A percentile compares a stretch with the other conserved stretches of the same genome.
Evolutionary conservation across 2,797 vertebrate genomes (phyloP).

Genomic region (Acrossocheilus wenchowensis): DNA sequence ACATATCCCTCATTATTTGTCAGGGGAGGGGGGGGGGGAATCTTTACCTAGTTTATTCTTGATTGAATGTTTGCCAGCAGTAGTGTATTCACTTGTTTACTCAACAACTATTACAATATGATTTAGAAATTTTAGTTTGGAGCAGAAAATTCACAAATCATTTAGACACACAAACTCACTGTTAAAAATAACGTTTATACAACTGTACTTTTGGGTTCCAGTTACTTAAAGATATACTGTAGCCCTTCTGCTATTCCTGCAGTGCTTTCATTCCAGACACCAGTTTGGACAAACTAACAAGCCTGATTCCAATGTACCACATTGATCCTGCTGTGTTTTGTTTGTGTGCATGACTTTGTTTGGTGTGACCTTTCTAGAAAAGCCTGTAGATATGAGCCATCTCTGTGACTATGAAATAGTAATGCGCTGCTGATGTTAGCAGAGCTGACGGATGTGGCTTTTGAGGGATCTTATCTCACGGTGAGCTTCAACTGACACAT

Average conservation of each 20-base stretch:
- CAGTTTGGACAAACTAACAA: background rate
- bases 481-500: slow-evolving; percentile 32
- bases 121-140: background rate
- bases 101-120: background rate
- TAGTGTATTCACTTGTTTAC: background rate
- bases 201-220: background rate
- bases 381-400: slow-evolving; percentile 18
- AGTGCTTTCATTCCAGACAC: background rate
- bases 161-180: background rate
- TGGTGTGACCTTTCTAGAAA: slow-evolving; percentile 26
- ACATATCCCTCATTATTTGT: background rate
- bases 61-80: background rate
- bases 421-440: slow-evolving; percentile 26
- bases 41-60: too few relatives aligned
- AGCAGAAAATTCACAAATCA: background rate
- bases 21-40: too few relatives aligned
- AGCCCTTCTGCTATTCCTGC: background rate
- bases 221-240: background rate
- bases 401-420: slow-evolving; percentile 26
- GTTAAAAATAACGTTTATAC: background rate
- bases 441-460: slow-evolving; percentile 23
- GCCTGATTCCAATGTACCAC: background rate
- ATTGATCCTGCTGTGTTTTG: background rate
- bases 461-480: slow-evolving; percentile 28
- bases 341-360: slow-evolving; percentile 2